These are phyloP conservation scores for Cynodonichthys magdalenae DNA, from an alignment of 2,797 vertebrate genomes.

Conservation along the genomic window DNA sequence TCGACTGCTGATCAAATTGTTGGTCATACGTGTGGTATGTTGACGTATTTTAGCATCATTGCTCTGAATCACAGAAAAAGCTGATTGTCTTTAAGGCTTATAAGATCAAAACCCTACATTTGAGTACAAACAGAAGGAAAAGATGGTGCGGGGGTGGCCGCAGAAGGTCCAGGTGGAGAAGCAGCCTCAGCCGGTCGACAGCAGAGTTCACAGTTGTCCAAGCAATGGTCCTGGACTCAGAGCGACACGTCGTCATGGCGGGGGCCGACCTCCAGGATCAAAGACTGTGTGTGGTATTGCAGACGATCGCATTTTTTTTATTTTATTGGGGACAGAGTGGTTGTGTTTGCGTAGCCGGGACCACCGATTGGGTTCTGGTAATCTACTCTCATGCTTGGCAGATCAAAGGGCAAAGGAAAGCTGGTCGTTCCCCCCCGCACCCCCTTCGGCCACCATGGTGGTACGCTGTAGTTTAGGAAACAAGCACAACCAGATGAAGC, in stretches of 20 bases:
- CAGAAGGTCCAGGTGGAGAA: conserved; percentile 42
- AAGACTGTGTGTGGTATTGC: conserved; percentile 33
- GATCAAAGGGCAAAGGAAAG: conserved; percentile 64
- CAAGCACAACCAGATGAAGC: conserved; percentile 30
- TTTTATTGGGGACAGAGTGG: background rate
- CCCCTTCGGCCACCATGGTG: conserved; percentile 64
- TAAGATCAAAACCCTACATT: conserved; percentile 22
- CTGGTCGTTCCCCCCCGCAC: conserved; percentile 44
- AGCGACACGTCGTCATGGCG: conserved; percentile 63
- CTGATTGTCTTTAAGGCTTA: conserved; percentile 38
- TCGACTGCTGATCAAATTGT: too few species aligned
- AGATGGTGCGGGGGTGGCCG: conserved; percentile 14
- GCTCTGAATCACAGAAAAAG: conserved; percentile 20
- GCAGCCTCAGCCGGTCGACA: conserved; percentile 37
- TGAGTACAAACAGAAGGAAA: conserved; percentile 6
- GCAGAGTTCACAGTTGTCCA: conserved; percentile 33
- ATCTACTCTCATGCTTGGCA: conserved; percentile 66
- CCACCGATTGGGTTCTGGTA: conserved; percentile 39
- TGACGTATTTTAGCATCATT: background rate
- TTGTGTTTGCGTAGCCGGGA: conserved; percentile 42
- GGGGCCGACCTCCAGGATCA: conserved; percentile 51
- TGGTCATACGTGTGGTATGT: too few species aligned
- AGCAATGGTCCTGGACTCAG: conserved; percentile 34
- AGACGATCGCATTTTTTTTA: conserved; percentile 16
- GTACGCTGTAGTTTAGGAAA: conserved; percentile 20